Conservation (phyloP, 2,113 vertebrate genomes). For the Phodopus roborovskii region DNA sequence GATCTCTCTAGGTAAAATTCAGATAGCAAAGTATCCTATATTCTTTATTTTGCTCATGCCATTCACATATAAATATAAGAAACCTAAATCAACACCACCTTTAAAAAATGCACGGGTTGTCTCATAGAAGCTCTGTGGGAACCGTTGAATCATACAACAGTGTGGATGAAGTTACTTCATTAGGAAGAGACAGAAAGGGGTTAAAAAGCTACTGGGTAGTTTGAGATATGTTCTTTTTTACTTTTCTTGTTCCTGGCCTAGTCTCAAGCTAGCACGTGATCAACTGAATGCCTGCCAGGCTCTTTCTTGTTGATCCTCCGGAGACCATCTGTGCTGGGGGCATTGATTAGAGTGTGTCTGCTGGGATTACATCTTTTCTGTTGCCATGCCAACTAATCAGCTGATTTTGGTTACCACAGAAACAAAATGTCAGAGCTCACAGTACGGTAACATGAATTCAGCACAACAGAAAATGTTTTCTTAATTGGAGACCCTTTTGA, state of each 20-base stretch:
- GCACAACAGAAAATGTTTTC: constrained; percentile 95
- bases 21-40: constrained; percentile 37
- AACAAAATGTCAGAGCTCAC: constrained; percentile 97
- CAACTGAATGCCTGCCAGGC: constrained; percentile 93
- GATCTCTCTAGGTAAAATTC: neutral
- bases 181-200: constrained; percentile 85
- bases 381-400: constrained; percentile 99
- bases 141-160: neutral
- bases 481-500: constrained; percentile 97
- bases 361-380: constrained; percentile 99
- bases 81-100: neutral
- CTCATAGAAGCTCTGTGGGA: neutral
- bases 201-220: constrained; percentile 89
- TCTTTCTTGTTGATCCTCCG: constrained; percentile 99
- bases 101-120: neutral
- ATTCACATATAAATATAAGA: neutral
- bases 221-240: constrained; percentile 90
- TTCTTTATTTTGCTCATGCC: neutral
- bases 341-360: constrained; percentile 99
- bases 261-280: constrained; percentile 89
- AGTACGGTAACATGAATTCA: constrained; percentile 94
- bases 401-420: constrained; percentile 99
- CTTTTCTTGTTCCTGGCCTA: constrained; percentile 86
- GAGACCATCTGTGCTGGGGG: constrained; percentile 99
- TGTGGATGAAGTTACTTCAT: constrained; percentile 66